These are phyloP conservation scores for Rhagonycha lutea DNA, from an alignment of 2,888 invertebrate species.

Conservation along the genomic window DNA sequence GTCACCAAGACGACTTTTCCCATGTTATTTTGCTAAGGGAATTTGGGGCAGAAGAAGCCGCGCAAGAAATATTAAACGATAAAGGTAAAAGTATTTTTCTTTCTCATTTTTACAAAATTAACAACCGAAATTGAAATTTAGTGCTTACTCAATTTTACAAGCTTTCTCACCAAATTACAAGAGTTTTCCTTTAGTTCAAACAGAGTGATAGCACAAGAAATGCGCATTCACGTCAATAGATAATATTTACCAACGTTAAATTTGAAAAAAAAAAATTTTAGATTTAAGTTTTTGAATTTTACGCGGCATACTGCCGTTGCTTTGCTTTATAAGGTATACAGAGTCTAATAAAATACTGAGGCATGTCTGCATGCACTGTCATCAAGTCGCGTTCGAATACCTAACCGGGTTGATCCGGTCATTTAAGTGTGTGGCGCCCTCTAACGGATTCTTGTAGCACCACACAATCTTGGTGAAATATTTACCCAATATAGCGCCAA, in stretches of 20 bases:
- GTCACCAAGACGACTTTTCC: slow-evolving; percentile 68
- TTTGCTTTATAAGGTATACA: background rate
- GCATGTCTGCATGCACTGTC: background rate
- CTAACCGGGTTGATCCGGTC: too few species aligned
- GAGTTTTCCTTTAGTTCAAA: background rate
- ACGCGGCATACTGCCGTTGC: background rate
- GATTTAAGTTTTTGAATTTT: background rate
- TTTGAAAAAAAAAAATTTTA: background rate
- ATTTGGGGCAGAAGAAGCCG: slow-evolving; percentile 70
- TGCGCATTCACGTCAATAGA: background rate
- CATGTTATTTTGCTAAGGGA: slow-evolving; percentile 70
- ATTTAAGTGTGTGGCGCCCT: too few species aligned
- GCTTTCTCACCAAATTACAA: background rate
- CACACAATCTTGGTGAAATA: too few species aligned
- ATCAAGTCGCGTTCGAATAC: too few species aligned
- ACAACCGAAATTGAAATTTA: background rate
- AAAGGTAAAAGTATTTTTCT: slow-evolving; percentile 65
- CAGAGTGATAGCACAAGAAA: background rate
- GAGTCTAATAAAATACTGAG: background rate
- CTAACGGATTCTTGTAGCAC: too few species aligned
- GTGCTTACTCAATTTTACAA: background rate
- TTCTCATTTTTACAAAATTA: background rate
- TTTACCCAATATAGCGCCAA: too few species aligned
- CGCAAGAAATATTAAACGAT: slow-evolving; percentile 73
- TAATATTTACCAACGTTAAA: slow-evolving; percentile 1